Evolutionary conservation across 2,797 vertebrate genomes (phyloP).

Genomic region (Anas bahamensis): DNA sequence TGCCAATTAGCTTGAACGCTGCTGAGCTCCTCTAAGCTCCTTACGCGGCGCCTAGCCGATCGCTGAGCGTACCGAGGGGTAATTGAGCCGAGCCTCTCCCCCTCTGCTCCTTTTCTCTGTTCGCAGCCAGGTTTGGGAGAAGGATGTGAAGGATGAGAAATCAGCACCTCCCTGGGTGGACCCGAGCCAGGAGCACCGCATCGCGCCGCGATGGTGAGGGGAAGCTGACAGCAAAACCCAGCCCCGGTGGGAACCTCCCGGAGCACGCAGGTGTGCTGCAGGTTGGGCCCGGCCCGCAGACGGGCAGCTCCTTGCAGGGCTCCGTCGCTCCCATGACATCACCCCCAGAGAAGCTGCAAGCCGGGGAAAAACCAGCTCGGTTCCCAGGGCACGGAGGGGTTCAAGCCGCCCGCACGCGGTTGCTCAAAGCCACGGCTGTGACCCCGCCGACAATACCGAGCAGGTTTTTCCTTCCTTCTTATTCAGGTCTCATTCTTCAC

Average conservation of each 20-base stretch:
- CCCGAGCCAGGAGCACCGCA: neutral
- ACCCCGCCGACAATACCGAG: constrained; percentile 21
- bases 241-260: neutral
- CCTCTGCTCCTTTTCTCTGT: neutral
- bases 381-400: constrained; percentile 61
- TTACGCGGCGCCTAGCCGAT: neutral
- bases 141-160: accelerated
- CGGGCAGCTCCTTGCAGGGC: constrained; percentile 52
- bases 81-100: constrained; percentile 26
- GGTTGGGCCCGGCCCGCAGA: neutral
- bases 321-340: constrained; percentile 41
- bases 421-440: neutral
- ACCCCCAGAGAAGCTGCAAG: constrained; percentile 36
- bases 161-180: neutral
- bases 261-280: neutral
- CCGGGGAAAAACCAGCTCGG: constrained; percentile 18
- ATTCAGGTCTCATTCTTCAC: constrained; percentile 18
- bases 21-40: constrained; percentile 53
- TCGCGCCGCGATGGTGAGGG: neutral
- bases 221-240: neutral
- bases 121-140: neutral
- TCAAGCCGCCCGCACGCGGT: neutral
- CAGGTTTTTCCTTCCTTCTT: constrained; percentile 5
- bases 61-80: constrained; percentile 28
- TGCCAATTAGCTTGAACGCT: constrained; percentile 50